A percentile compares a stretch with the other conserved stretches of the same genome.
Conservation (phyloP, 2,797 vertebrate species). For the Furcifer pardalis region DNA sequence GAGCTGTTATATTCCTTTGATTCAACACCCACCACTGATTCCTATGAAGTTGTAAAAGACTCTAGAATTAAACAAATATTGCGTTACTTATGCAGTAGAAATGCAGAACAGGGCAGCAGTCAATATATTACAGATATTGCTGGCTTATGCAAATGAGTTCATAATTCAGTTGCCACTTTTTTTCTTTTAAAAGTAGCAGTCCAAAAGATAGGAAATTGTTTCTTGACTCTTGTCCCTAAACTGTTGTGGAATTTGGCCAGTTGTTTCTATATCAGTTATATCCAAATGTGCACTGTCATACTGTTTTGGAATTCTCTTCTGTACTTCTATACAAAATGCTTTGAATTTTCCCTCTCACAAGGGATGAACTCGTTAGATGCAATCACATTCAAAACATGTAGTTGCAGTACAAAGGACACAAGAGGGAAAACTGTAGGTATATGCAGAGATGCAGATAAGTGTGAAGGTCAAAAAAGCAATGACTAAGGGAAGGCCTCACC, state of each 20-base stretch:
- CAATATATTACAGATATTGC: not conserved
- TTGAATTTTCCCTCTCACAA: not conserved
- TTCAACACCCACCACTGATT: not conserved
- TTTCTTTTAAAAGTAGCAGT: not conserved
- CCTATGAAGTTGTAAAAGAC: not conserved
- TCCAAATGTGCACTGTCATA: not conserved
- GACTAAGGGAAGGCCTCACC: constrained; percentile 52
- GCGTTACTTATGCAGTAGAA: not conserved
- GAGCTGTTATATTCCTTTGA: not conserved
- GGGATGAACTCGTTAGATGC: rapidly evolving
- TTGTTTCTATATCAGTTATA: not conserved
- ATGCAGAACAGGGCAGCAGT: not conserved
- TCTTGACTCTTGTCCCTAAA: not conserved
- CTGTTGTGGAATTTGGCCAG: not conserved
- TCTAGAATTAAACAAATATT: not conserved
- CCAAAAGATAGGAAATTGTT: not conserved
- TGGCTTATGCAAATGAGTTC: not conserved
- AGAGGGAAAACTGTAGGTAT: not conserved
- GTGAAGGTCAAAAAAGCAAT: constrained; percentile 36
- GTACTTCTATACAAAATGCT: not conserved
- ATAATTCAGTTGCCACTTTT: not conserved
- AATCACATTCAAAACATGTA: not conserved
- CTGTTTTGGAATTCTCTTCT: not conserved
- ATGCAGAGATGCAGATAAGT: constrained; percentile 27
- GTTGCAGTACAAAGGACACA: not conserved